Conservation (phyloP, 2,888 invertebrate species). For the Eumerus sabulonum region DNA sequence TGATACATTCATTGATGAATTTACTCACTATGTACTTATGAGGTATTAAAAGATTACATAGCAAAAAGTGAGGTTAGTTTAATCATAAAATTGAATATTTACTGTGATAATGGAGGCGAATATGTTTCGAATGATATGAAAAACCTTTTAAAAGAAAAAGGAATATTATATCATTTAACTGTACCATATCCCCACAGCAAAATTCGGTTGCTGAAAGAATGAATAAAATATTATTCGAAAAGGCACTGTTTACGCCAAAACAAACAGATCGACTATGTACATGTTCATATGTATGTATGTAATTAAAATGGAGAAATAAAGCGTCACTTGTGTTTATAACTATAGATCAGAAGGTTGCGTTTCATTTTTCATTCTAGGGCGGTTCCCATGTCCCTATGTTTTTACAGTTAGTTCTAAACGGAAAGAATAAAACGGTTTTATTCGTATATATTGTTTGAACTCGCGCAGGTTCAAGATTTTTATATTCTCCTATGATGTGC, state of each 20-base stretch:
- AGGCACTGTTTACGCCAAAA: constrained; percentile 72
- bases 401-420: too few relatives aligned
- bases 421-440: too few relatives aligned
- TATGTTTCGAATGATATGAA: constrained; percentile 72
- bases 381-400: too few relatives aligned
- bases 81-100: constrained; percentile 71
- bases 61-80: constrained; percentile 69
- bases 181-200: constrained; percentile 74
- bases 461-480: too few relatives aligned
- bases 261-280: too few relatives aligned
- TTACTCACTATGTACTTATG: constrained; percentile 72
- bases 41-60: constrained; percentile 69
- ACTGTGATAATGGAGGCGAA: constrained; percentile 73
- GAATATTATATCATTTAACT: constrained; percentile 74
- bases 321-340: too few relatives aligned
- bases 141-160: constrained; percentile 71
- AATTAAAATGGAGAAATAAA: too few relatives aligned
- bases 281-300: too few relatives aligned
- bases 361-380: too few relatives aligned
- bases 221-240: constrained; percentile 74
- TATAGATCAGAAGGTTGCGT: too few relatives aligned
- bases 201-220: constrained; percentile 75
- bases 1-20: constrained; percentile 73
- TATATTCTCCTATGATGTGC: too few relatives aligned
- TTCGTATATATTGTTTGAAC: too few relatives aligned